Conservation (phyloP, 2,113 vertebrate genomes). For the Neolamprologus fasciatus region DNA sequence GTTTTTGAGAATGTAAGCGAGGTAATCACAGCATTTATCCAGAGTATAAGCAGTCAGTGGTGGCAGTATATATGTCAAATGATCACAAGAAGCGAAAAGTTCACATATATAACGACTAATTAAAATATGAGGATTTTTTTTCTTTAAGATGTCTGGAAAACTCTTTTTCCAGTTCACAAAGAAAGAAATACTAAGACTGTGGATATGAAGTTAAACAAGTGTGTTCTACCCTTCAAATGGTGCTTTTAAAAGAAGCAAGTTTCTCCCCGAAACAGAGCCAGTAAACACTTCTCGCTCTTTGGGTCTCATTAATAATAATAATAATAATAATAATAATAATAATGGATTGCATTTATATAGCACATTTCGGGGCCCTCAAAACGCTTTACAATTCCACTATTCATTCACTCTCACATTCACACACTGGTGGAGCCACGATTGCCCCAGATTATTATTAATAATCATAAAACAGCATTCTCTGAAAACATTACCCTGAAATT, state of each 20-base stretch:
- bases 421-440: background rate
- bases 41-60: background rate
- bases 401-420: background rate
- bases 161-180: background rate
- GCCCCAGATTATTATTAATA: background rate
- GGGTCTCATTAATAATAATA: background rate
- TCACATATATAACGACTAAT: background rate
- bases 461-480: background rate
- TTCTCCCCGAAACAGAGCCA: background rate
- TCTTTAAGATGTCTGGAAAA: background rate
- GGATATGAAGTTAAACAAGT: background rate
- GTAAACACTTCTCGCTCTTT: background rate
- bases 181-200: background rate
- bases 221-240: background rate
- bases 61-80: background rate
- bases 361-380: background rate
- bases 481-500: background rate
- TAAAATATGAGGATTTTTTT: background rate
- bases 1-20: background rate
- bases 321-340: background rate
- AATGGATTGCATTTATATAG: background rate
- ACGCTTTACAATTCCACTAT: background rate
- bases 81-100: background rate
- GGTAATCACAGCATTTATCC: background rate
- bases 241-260: background rate